These are phyloP conservation scores for Sebastes vulpes DNA, from an alignment of 2,797 vertebrate species.

Conservation along the genomic window DNA sequence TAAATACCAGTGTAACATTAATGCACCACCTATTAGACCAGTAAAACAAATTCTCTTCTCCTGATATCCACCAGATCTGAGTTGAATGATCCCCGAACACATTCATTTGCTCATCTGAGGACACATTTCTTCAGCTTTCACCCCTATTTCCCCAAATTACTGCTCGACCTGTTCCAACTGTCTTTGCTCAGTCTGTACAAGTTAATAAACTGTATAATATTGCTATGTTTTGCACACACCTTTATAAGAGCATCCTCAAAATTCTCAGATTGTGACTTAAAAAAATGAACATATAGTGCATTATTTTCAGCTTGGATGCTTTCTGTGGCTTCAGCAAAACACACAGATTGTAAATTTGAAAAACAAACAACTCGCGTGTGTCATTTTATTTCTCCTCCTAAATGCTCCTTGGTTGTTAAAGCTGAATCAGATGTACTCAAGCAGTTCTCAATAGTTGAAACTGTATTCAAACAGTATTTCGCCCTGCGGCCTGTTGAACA, in stretches of 20 bases:
- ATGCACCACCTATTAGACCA: neutral
- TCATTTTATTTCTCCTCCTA: neutral
- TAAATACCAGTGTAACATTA: neutral
- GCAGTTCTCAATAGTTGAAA: conserved; percentile 7
- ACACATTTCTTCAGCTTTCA: neutral
- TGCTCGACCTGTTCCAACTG: neutral
- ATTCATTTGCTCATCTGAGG: neutral
- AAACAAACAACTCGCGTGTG: neutral
- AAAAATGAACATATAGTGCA: neutral
- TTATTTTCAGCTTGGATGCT: neutral
- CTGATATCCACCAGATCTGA: neutral
- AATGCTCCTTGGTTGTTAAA: neutral
- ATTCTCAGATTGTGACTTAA: neutral
- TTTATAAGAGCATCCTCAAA: neutral
- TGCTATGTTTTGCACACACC: neutral
- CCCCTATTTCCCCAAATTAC: neutral
- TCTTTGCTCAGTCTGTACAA: neutral
- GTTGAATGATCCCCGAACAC: neutral
- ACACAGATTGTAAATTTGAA: neutral
- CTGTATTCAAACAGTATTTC: conserved; percentile 34
- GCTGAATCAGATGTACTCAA: neutral
- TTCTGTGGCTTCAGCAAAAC: neutral
- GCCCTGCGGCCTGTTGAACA: neutral
- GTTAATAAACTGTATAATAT: neutral
- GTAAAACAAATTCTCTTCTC: neutral